Evolutionary conservation across 2,797 vertebrate genomes (phyloP).

Genomic region (Poeciliopsis infans): DNA sequence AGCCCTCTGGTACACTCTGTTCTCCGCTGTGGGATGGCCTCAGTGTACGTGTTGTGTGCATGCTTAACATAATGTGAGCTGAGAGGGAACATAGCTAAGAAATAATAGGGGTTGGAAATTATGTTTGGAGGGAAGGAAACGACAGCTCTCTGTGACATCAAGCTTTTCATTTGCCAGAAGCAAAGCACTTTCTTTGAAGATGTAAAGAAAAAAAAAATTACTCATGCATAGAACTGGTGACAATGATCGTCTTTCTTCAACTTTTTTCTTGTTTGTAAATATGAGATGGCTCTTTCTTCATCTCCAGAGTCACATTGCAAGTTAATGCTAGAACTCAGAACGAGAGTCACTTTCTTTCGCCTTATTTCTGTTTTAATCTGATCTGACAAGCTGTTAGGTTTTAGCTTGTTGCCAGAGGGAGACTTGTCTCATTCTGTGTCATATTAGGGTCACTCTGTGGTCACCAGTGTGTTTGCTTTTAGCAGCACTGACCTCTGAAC

Average conservation of each 20-base stretch:
- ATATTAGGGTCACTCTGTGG: constrained; percentile 21
- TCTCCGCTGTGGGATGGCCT: constrained; percentile 66
- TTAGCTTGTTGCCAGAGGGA: constrained; percentile 22
- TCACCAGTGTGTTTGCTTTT: constrained; percentile 32
- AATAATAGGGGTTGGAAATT: constrained; percentile 55
- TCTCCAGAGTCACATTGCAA: constrained; percentile 16
- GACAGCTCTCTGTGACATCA: constrained; percentile 43
- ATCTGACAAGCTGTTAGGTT: constrained; percentile 22
- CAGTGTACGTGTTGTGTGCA: constrained; percentile 56
- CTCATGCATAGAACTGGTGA: neutral
- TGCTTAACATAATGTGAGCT: constrained; percentile 60
- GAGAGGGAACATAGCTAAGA: constrained; percentile 46
- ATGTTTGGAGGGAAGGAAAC: constrained; percentile 33
- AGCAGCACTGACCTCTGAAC: constrained; percentile 33
- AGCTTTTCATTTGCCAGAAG: constrained; percentile 38
- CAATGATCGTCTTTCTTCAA: neutral
- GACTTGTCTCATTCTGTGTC: constrained; percentile 26
- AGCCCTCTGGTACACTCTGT: constrained; percentile 78
- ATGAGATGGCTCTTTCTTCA: neutral
- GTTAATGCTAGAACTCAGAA: neutral
- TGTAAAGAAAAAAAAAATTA: constrained; percentile 16
- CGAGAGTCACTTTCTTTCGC: neutral
- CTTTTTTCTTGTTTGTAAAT: constrained; percentile 1
- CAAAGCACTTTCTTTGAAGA: constrained; percentile 17
- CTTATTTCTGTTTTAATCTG: constrained; percentile 18